These are phyloP conservation scores for Dinoponera quadriceps DNA, from an alignment of 1,140 invertebrate genomes.

Conservation along the genomic window DNA sequence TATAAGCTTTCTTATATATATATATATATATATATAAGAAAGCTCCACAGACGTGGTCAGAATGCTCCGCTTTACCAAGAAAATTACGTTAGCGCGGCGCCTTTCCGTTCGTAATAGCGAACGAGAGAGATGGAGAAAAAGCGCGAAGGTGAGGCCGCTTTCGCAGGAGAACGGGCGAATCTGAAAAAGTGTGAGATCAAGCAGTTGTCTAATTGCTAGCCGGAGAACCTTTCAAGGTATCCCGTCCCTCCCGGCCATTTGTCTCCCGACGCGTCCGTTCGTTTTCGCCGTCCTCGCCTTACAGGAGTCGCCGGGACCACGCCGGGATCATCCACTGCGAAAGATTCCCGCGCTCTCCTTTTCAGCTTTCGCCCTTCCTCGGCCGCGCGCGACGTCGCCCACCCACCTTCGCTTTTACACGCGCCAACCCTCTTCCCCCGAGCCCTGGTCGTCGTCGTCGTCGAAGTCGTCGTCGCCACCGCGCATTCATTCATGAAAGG, in stretches of 20 bases:
- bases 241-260: conserved; percentile 28
- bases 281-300: conserved; percentile 1
- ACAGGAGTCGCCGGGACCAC: conserved; percentile 8
- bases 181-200: conserved; percentile 60
- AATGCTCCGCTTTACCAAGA: neutral
- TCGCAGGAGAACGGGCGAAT: conserved; percentile 5
- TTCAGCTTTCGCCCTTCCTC: neutral
- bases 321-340: conserved; percentile 23
- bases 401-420: conserved; percentile 9
- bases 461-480: too few relatives aligned
- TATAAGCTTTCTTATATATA: too few relatives aligned
- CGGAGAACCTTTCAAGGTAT: conserved; percentile 48
- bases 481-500: conserved; percentile 27
- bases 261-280: conserved; percentile 22
- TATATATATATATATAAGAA: too few relatives aligned
- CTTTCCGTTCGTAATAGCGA: conserved; percentile 2
- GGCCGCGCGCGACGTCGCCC: conserved; percentile 21
- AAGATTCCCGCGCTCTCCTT: conserved; percentile 36
- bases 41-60: conserved; percentile 13
- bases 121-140: conserved; percentile 19
- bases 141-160: conserved; percentile 3
- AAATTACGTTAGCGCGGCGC: conserved; percentile 41
- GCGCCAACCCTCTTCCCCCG: neutral
- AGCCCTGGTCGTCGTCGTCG: neutral
- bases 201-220: conserved; percentile 65